Percentiles rank a stretch among this genome's conserved stretches.
Evolutionary conservation across 2,797 vertebrate species (phyloP).

Genomic region (Myotis pilosus): DNA sequence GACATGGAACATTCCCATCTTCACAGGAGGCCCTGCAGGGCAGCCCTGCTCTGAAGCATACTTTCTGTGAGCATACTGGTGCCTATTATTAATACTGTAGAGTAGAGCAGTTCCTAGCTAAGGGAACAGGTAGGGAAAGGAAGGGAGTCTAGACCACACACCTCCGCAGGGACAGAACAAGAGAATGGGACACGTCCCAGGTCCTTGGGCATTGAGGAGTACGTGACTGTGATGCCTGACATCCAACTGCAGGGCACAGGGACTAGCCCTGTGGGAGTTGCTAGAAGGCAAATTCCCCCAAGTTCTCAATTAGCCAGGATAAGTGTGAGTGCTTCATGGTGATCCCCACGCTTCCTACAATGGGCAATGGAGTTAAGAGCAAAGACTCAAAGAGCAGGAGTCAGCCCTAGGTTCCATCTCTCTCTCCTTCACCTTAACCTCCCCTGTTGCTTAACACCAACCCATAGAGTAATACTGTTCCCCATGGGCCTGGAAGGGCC

Average conservation of each 20-base stretch:
- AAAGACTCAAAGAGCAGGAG: not conserved
- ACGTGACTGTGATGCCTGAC: not conserved
- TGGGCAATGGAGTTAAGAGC: not conserved
- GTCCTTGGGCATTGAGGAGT: not conserved
- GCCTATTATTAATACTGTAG: not conserved
- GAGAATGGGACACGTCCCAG: not conserved
- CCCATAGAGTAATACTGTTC: not conserved
- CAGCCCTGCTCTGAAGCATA: not conserved
- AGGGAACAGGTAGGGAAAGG: not conserved
- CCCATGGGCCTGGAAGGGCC: not conserved
- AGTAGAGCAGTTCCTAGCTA: not conserved
- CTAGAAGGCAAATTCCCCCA: not conserved
- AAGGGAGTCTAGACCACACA: not conserved
- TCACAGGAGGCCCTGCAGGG: not conserved
- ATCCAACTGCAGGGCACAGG: not conserved
- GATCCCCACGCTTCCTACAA: not conserved
- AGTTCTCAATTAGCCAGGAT: not conserved
- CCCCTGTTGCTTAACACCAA: not conserved
- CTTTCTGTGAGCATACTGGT: not conserved
- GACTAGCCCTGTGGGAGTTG: accelerated
- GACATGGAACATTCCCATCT: not conserved
- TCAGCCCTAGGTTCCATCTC: not conserved
- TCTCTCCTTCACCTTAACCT: not conserved
- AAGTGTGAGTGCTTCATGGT: not conserved
- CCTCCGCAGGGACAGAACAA: not conserved